phyloP scores from a whole-genome alignment of 2,113 vertebrate genomes.

The Choloepus hoffmanni region DNA sequence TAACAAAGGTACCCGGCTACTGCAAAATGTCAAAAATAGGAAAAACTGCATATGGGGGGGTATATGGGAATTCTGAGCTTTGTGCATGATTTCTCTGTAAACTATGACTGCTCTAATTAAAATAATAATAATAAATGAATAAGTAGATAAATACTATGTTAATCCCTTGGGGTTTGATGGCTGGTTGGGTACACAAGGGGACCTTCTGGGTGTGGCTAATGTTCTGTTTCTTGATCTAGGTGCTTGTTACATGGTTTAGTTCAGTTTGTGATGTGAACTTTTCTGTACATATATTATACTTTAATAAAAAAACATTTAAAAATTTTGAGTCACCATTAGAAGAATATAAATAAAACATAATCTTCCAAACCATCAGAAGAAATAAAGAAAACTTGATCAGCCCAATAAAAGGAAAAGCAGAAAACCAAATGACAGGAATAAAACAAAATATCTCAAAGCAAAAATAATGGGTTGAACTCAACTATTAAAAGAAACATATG shows the following conservation, averaged over 20 bases:
- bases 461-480: not conserved
- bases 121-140: not conserved
- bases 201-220: no score
- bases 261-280: not conserved
- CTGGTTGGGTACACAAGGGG: not conserved
- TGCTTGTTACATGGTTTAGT: no score
- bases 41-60: no score
- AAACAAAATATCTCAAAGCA: not conserved
- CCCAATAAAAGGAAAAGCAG: not conserved
- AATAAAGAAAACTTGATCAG: not conserved
- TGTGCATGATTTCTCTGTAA: no score
- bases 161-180: not conserved
- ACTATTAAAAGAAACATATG: not conserved
- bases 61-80: no score
- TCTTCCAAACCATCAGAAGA: not conserved
- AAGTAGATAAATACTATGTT: not conserved
- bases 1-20: no score
- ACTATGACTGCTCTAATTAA: no score
- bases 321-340: not conserved
- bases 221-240: not conserved
- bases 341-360: not conserved
- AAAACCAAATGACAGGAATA: not conserved
- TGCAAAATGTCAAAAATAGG: no score
- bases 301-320: not conserved
- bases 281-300: not conserved